Evolutionary conservation across 2,113 vertebrate genomes (phyloP), one percentile per base, ranked within the genome.

Genomic region (Callaeas wilsoni): DNA sequence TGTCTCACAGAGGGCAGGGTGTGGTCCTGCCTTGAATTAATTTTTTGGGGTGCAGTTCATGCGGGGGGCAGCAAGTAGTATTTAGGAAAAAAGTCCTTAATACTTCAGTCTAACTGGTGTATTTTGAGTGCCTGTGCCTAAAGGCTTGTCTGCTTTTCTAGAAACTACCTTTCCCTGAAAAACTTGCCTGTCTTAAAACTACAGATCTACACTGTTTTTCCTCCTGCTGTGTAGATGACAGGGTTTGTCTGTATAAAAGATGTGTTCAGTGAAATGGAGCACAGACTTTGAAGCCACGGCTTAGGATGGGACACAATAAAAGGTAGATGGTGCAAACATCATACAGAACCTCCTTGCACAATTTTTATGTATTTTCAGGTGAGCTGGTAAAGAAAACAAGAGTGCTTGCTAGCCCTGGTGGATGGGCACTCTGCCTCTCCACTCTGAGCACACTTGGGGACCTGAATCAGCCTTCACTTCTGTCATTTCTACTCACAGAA

Each of bases 391-490:
- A 77, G 53, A 79, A 79, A 75, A 35, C 6, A 20, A 4, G 16
- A 53, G 26, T 57, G 12, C 23, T 83, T 75, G 19, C 12, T n/a
- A 64, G 29, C 15, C 12, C 13, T 42, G 4, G 17, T 64, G 27
- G 17, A 29, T 1, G 1, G 16, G 16, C 41, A 47, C 16, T 14
- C 42, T 82, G 25, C 27, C 16, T 37, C 37, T 84, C 44, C 22
- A 6, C 26, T 39, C 15, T 2, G 0, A 53, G 7, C 13, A 35
- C 17, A 16, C 30, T 32, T 37, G 39, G 0, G 0, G 46, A 52
- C 82, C 52, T 1, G 0, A 65, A 94, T n/a, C 30, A 65, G 19
- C 35, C 39, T 85, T 94, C 59, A 23, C 5, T 50, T 57, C 23
- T 53, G 13, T 15, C 83, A 42, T 49, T 95, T 79, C 75, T 39